phyloP scores from a whole-genome alignment of 2,113 vertebrate genomes.

The Siniperca knerii region DNA sequence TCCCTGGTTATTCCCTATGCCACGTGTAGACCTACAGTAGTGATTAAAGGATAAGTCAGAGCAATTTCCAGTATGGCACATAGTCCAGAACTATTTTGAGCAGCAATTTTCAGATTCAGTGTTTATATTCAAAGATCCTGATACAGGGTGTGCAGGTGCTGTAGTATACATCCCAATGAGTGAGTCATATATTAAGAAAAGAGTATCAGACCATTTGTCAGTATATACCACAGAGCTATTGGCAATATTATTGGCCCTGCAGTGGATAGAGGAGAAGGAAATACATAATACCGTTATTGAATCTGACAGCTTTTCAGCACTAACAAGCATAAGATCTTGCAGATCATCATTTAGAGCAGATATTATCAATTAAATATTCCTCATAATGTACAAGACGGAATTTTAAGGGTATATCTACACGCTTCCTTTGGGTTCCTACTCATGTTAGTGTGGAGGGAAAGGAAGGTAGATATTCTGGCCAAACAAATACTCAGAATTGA shows the following conservation, averaged over 20 bases:
- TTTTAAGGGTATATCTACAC: no score
- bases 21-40: not conserved
- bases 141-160: not conserved
- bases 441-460: no score
- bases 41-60: not conserved
- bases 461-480: no score
- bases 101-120: not conserved
- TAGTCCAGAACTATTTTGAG: not conserved
- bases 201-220: not conserved
- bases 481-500: no score
- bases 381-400: no score
- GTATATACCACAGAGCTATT: conserved; percentile 2
- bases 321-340: no score
- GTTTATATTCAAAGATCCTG: not conserved
- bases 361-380: no score
- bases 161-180: not conserved
- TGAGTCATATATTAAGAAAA: not conserved
- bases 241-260: not conserved
- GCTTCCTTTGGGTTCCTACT: no score
- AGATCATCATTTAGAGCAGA: no score
- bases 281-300: no score
- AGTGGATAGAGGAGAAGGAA: no score
- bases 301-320: no score
- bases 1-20: not conserved
- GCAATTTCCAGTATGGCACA: not conserved